These are phyloP conservation scores for Sus cebifrons DNA, from an alignment of 2,797 vertebrate genomes.

Conservation along the genomic window DNA sequence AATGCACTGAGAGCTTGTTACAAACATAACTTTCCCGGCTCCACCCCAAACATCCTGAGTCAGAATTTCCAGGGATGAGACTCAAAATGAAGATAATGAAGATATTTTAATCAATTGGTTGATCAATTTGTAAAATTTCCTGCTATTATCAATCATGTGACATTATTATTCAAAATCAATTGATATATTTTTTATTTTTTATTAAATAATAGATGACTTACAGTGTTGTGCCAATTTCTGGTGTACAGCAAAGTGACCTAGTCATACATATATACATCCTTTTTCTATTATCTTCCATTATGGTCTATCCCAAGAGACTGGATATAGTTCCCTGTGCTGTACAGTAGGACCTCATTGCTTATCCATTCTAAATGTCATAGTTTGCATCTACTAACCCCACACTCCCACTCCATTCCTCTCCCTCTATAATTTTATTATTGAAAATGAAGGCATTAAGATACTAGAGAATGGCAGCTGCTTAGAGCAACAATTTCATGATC, in stretches of 20 bases:
- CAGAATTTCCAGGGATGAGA: not conserved
- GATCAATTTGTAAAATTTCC: not conserved
- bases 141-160: not conserved
- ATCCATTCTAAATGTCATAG: no score
- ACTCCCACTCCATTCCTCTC: no score
- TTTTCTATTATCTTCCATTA: no score
- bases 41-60: conserved; percentile 38
- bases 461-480: conserved; percentile 37
- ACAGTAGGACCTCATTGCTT: no score
- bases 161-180: conserved; percentile 39
- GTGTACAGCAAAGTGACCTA: no score
- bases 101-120: not conserved
- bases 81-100: not conserved
- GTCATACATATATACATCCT: no score
- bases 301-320: no score
- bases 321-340: no score
- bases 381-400: no score
- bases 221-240: no score
- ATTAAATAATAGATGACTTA: no score
- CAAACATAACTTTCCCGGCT: conserved; percentile 33
- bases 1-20: not conserved
- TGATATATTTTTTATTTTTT: conserved; percentile 42
- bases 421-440: conserved; percentile 40
- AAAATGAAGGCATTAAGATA: conserved; percentile 51
- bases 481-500: not conserved